Evolutionary conservation across 2,797 vertebrate species (phyloP).

Genomic region (Chiropotes sagulatus): DNA sequence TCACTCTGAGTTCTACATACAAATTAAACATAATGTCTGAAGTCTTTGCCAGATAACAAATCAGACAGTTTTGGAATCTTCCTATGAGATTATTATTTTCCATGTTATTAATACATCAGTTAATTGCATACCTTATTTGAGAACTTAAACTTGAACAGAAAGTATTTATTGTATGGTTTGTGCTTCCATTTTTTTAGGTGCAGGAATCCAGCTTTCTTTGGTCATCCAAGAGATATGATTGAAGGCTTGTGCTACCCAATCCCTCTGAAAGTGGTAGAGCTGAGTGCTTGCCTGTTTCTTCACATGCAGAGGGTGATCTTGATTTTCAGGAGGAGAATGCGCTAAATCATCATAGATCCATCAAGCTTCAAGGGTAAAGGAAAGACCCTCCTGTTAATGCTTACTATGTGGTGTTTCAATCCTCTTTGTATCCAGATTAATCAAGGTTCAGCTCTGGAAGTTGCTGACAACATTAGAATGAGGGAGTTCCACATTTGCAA

Average conservation of each 20-base stretch:
- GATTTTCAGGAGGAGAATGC: background rate
- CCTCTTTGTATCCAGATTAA: background rate
- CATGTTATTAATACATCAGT: background rate
- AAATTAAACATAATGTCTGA: background rate
- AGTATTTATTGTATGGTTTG: background rate
- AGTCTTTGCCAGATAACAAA: background rate
- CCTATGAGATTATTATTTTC: background rate
- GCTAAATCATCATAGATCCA: background rate
- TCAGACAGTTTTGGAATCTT: background rate
- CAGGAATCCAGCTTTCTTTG: no score
- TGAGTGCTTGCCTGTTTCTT: background rate
- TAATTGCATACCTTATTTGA: background rate
- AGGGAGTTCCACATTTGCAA: background rate
- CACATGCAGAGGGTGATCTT: background rate
- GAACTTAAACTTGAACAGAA: background rate
- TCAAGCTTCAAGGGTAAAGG: background rate
- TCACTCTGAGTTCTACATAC: background rate
- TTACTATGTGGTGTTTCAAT: background rate
- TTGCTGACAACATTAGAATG: background rate
- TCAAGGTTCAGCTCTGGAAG: background rate
- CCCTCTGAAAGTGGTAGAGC: no score
- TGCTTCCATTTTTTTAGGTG: background rate
- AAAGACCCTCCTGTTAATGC: background rate
- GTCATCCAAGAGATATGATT: no score
- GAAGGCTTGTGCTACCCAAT: background rate